Conservation (phyloP, 2,888 invertebrate genomes). For the Chrysopilus asiliformis region DNA sequence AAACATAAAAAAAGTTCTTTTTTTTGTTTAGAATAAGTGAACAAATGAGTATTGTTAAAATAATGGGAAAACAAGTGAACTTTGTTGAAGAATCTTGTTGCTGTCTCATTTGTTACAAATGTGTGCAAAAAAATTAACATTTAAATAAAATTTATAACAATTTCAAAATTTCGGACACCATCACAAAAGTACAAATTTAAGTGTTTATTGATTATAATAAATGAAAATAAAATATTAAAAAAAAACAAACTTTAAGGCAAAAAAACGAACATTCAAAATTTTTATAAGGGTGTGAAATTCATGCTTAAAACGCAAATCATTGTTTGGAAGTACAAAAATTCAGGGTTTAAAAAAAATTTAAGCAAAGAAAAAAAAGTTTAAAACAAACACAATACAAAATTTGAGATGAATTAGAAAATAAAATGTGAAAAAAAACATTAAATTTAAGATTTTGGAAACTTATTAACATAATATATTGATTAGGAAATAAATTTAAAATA, state of each 20-base stretch:
- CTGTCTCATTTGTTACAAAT: too few species aligned
- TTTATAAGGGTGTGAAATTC: not conserved
- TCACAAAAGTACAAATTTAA: slow-evolving; percentile 15
- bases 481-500: too few species aligned
- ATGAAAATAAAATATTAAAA: slow-evolving; percentile 2
- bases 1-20: too few species aligned
- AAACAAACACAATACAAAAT: not conserved
- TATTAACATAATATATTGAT: too few species aligned
- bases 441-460: too few species aligned
- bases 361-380: slow-evolving; percentile 1
- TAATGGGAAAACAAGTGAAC: too few species aligned
- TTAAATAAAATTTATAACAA: slow-evolving; percentile 6
- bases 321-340: slow-evolving; percentile 15
- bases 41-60: too few species aligned
- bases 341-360: slow-evolving; percentile 12
- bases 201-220: not conserved
- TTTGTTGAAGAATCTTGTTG: too few species aligned
- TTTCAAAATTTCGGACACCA: slow-evolving; percentile 13
- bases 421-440: too few species aligned
- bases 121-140: slow-evolving; percentile 6
- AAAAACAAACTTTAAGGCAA: slow-evolving; percentile 4
- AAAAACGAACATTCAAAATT: slow-evolving; percentile 6
- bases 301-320: slow-evolving; percentile 4
- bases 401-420: not conserved
- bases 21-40: too few species aligned